These are phyloP conservation scores for Enteromius anoplus DNA, from an alignment of 2,797 vertebrate species.

Conservation along the genomic window DNA sequence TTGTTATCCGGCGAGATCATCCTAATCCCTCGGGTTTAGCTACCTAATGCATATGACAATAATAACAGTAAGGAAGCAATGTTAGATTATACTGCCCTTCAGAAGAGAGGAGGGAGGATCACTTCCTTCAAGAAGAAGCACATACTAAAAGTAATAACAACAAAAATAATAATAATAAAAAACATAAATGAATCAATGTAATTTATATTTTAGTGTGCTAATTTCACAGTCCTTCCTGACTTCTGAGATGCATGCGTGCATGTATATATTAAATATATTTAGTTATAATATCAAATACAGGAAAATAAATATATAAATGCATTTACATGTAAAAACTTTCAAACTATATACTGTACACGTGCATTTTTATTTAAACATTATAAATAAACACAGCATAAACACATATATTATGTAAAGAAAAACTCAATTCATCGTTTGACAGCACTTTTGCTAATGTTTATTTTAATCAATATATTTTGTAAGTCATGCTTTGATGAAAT, in stretches of 20 bases:
- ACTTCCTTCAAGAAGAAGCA: not conserved
- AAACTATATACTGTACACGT: no score
- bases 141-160: not conserved
- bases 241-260: not conserved
- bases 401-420: no score
- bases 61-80: constrained; percentile 61
- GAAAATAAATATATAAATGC: no score
- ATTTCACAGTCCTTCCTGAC: not conserved
- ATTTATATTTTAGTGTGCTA: not conserved
- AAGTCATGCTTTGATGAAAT: not conserved
- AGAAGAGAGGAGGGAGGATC: not conserved
- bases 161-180: no score
- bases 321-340: no score
- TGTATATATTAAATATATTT: no score
- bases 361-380: no score
- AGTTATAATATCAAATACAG: no score
- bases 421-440: no score
- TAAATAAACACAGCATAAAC: no score
- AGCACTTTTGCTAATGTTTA: not conserved
- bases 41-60: constrained; percentile 63
- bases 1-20: constrained; percentile 66
- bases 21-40: constrained; percentile 69
- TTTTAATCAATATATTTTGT: not conserved
- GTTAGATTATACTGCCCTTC: constrained; percentile 24
- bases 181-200: not conserved